These are phyloP conservation scores for Betta splendens DNA, from an alignment of 2,797 vertebrate genomes.

Conservation along the genomic window DNA sequence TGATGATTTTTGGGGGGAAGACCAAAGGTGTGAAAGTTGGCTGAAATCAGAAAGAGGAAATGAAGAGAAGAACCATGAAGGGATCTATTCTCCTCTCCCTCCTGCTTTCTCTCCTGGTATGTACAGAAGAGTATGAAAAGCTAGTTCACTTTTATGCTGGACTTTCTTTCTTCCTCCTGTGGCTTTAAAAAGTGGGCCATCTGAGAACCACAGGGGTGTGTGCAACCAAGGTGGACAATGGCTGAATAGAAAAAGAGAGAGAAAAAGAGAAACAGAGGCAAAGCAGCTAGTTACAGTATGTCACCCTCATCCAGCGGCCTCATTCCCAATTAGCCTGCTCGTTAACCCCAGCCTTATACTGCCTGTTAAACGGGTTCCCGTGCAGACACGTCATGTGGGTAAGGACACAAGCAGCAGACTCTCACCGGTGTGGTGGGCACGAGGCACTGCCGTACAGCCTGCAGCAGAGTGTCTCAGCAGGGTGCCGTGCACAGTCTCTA, in stretches of 20 bases:
- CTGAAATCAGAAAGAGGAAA: constrained; percentile 23
- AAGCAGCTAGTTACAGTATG: background rate
- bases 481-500: background rate
- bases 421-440: background rate
- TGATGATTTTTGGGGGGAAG: constrained; percentile 14
- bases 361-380: constrained; percentile 21
- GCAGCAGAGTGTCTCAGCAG: constrained; percentile 23
- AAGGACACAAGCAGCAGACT: constrained; percentile 1
- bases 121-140: background rate
- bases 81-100: background rate
- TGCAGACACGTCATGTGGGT: background rate
- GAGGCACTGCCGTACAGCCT: constrained; percentile 10
- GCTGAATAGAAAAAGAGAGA: background rate
- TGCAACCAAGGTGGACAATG: background rate
- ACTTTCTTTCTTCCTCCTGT: constrained; percentile 5
- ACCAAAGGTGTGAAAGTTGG: constrained; percentile 2
- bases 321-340: constrained; percentile 28
- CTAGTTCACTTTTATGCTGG: constrained; percentile 20
- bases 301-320: constrained; percentile 13
- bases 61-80: constrained; percentile 34
- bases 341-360: constrained; percentile 20
- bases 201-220: constrained; percentile 22
- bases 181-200: constrained; percentile 45
- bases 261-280: background rate
- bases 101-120: background rate